Base-by-base conservation (phyloP, 2,113 vertebrate species). In the Donacobius atricapilla region DNA sequence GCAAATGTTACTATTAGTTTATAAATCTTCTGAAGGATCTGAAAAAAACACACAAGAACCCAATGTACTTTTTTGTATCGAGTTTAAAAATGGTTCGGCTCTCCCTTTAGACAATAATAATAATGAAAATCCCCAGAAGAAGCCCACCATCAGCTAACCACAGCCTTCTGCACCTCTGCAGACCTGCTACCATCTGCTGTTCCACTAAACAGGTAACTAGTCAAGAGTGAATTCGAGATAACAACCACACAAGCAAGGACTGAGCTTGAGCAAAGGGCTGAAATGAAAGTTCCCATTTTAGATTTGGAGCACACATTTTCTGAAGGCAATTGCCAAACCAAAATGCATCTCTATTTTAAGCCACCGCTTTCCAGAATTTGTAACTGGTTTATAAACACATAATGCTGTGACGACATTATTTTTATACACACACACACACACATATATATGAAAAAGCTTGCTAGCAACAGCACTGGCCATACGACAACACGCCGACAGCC, bases 1-100 rank as follows among this genome's bases (percentile, higher is more conserved):
- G 95, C 89, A 93, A 92, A 96, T 56, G 78, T 83, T 93, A 94
- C 71, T 96, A 95, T 93, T 90, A 97, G 95, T 96, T 97, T 95
- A 92, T 39, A 81, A 85, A 83, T 92, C 94, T 84, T 85, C 83
- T 28, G 27, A 69, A 87, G 45, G 31, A 91, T 89, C 95, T 86
- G 70, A 50, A 85, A 93, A 93, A 90, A 94, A 70, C 56, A 96
- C 64, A 85, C 66, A 72, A 78, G 68, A 87, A 95, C 37, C 31
- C 35, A 69, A 53, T 18, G 77, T 0, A 11, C 23, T 84, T 76
- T 75, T 54, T 60, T 15, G 51, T 15, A 27, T 23, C 27, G 28
- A 28, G 63, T 71, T 89, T 47, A 85, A 87, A 77, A 83, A 7
- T 0, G 53, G 57, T 37, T 37, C 27, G 6, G 82, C 15, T 9